Percentiles rank a stretch among this genome's conserved stretches.
These are phyloP conservation scores for Alces alces DNA, from an alignment of 2,113 vertebrate genomes.

Conservation along the genomic window DNA sequence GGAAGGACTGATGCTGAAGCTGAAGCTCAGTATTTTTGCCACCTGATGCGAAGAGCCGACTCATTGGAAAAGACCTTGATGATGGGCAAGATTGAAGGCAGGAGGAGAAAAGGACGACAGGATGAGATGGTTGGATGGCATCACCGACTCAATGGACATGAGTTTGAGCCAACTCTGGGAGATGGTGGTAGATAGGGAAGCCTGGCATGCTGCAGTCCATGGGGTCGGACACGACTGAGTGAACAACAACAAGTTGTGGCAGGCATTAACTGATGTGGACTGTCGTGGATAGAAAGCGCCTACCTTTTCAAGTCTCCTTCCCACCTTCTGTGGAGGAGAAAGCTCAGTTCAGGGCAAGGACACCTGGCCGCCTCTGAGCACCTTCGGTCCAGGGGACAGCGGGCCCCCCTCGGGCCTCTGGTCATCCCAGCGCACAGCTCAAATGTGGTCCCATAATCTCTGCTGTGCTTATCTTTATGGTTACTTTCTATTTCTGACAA, in stretches of 20 bases:
- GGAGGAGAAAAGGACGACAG: not conserved
- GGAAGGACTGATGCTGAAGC: not conserved
- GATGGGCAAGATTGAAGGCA: not conserved
- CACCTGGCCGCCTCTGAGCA: fast-evolving
- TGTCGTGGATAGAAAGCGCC: not conserved
- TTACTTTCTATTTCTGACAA: not conserved
- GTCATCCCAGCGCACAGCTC: fast-evolving
- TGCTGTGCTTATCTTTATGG: not conserved
- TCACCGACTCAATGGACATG: not conserved
- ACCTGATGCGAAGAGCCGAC: fast-evolving
- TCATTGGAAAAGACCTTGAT: not conserved
- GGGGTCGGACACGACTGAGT: not conserved
- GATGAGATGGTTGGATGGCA: not conserved
- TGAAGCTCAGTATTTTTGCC: not conserved
- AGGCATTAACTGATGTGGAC: fast-evolving
- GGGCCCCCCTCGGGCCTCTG: not conserved
- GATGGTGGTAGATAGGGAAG: not conserved
- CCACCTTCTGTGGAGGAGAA: not conserved
- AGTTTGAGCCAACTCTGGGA: not conserved
- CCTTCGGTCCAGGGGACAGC: no score
- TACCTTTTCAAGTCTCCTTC: not conserved
- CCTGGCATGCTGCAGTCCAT: fast-evolving
- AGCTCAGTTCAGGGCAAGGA: not conserved
- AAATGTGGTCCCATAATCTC: not conserved
- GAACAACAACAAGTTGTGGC: not conserved